Evolutionary conservation across 2,797 vertebrate genomes (phyloP).

Genomic region (Peromyscus nudipes): DNA sequence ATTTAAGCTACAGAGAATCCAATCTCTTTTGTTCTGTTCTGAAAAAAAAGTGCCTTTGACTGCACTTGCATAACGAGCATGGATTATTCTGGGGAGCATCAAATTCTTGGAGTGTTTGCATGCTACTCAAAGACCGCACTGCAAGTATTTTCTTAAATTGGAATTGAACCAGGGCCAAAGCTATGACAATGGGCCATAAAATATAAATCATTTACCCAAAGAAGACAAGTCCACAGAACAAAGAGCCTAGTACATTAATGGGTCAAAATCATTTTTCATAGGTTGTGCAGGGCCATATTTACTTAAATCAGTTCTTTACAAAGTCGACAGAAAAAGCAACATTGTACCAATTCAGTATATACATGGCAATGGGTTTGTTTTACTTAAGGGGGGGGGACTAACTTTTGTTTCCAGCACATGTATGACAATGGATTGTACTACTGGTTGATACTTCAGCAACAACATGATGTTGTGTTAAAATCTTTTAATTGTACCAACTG

Average conservation of each 20-base stretch:
- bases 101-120: conserved; percentile 82
- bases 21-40: conserved; percentile 78
- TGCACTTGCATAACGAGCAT: conserved; percentile 78
- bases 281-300: conserved; percentile 69
- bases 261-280: conserved; percentile 77
- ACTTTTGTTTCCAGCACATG: neutral
- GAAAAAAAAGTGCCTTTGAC: conserved; percentile 82
- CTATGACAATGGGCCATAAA: conserved; percentile 51
- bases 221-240: conserved; percentile 53
- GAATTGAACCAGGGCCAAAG: conserved; percentile 71
- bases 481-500: conserved; percentile 14
- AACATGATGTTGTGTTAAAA: neutral
- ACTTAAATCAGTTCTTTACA: conserved; percentile 69
- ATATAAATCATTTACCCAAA: conserved; percentile 75
- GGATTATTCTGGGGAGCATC: conserved; percentile 82
- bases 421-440: neutral
- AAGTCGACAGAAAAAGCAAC: conserved; percentile 52
- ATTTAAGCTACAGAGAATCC: conserved; percentile 71
- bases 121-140: conserved; percentile 79
- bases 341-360: neutral
- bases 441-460: neutral
- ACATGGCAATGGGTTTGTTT: neutral
- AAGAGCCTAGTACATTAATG: conserved; percentile 16
- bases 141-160: conserved; percentile 81
- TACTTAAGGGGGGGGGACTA: neutral